A percentile compares a stretch with the other conserved stretches of the same genome.
Evolutionary conservation across 2,888 invertebrate species (phyloP).

Genomic region (Caenorhabditis uteleia): DNA sequence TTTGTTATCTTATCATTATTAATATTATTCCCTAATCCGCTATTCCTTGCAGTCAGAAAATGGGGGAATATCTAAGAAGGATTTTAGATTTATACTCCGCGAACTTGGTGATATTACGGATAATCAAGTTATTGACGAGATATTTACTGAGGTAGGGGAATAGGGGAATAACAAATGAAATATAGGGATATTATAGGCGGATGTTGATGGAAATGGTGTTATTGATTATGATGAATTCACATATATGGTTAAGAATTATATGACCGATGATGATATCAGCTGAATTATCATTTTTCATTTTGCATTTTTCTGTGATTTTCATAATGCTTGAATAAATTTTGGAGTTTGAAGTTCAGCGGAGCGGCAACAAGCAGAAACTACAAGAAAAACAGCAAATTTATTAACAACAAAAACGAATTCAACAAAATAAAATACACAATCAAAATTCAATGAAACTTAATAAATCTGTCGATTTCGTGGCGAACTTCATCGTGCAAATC

Average conservation of each 20-base stretch:
- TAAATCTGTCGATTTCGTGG: constrained; percentile 27
- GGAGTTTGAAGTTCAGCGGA: too few species aligned
- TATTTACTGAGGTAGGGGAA: constrained; percentile 53
- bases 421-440: neutral
- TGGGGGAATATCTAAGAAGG: constrained; percentile 61
- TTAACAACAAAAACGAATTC: neutral
- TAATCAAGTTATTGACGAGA: constrained; percentile 63
- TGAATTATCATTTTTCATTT: constrained; percentile 5
- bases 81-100: constrained; percentile 65
- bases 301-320: neutral
- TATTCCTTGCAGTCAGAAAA: constrained; percentile 58
- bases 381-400: too few species aligned
- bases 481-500: constrained; percentile 32
- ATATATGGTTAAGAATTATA: constrained; percentile 67
- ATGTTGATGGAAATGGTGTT: constrained; percentile 67
- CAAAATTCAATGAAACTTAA: constrained; percentile 5
- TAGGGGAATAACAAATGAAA: neutral
- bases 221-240: constrained; percentile 68
- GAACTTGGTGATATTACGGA: constrained; percentile 67
- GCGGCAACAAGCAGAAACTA: too few species aligned
- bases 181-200: constrained; percentile 34
- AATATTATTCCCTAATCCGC: neutral
- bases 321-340: neutral
- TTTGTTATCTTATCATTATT: constrained; percentile 20
- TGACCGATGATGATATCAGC: constrained; percentile 66